Evolutionary conservation across 2,888 invertebrate genomes (phyloP).

Genomic region (Boloria selene): DNA sequence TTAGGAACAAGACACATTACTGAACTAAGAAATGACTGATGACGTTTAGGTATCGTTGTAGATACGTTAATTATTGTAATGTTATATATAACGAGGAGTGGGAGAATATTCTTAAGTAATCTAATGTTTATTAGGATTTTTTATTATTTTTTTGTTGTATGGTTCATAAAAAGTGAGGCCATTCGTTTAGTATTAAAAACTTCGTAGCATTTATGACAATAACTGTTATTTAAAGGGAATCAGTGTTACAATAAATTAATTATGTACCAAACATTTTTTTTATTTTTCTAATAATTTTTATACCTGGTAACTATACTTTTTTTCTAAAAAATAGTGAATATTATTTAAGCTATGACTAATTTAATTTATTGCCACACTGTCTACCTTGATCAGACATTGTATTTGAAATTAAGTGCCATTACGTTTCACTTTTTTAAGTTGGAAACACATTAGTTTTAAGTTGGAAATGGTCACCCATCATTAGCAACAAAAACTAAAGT

Average conservation of each 20-base stretch:
- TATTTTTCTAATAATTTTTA: neutral
- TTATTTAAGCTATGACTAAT: neutral
- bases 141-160: conserved; percentile 42
- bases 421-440: conserved; percentile 37
- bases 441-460: conserved; percentile 38
- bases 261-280: neutral
- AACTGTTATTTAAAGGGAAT: neutral
- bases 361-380: conserved; percentile 8
- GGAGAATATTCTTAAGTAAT: conserved; percentile 44
- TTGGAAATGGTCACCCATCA: conserved; percentile 2
- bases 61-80: conserved; percentile 67
- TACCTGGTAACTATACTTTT: too few relatives aligned
- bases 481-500: too few relatives aligned
- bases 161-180: conserved; percentile 33
- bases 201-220: conserved; percentile 48
- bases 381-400: conserved; percentile 30
- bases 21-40: conserved; percentile 76
- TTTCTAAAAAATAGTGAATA: too few relatives aligned
- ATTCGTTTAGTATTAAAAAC: conserved; percentile 21
- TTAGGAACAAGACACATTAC: conserved; percentile 45
- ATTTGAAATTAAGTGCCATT: conserved; percentile 53
- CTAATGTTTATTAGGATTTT: conserved; percentile 31
- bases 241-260: conserved; percentile 6
- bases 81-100: conserved; percentile 54
- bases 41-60: conserved; percentile 67